Base-by-base conservation (phyloP, 2,113 vertebrate species). In the Crotalus helleri region DNA sequence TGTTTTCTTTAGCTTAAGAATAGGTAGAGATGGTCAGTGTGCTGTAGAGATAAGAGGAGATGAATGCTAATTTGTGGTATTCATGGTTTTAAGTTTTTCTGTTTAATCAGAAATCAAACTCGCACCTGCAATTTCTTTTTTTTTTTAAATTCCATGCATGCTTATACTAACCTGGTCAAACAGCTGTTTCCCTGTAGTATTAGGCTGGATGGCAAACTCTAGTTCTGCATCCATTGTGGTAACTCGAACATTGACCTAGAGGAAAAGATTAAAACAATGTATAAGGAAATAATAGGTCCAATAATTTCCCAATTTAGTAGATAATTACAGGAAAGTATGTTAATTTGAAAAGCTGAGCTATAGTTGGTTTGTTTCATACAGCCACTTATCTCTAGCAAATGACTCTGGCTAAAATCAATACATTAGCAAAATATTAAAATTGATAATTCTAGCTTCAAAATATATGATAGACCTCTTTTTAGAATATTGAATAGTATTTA, bases 171-270 rank as follows among this genome's bases (percentile, higher is more conserved):
- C 99, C 99, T 99, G 99, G 93, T 99, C 99, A 95, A 99, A 99
- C 49, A 99, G 98, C 97, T 99, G 99, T 58, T 99, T 99, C 94
- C 99, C 99, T 0, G 98, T 99, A 89, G 99, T 99, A 93, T 98
- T 99, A 89, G 98, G 98, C 98, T 99, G 99, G 97, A 99, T 98
- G 95, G 99, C 98, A 93, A 99, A 99, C 97, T 99, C 99, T 98
- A 99, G 97, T 98, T 99, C 99, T 0, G 99, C 99, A 86, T 99
- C 99, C 99, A 99, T 98, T 93, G 98, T 99, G 96, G 98, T 99
- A 96, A 99, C 99, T 51, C 99, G 99, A 94, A 99, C 99, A 1
- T 99, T 99, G 97, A 99, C 98, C 99, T 99, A 93, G 96, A 89
- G 93, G 33, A 29, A 95, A 54, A 93, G 5, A 15, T 8, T 55